phyloP scores from a whole-genome alignment of 1,140 invertebrate genomes.

The Condylostylus longicornis region DNA sequence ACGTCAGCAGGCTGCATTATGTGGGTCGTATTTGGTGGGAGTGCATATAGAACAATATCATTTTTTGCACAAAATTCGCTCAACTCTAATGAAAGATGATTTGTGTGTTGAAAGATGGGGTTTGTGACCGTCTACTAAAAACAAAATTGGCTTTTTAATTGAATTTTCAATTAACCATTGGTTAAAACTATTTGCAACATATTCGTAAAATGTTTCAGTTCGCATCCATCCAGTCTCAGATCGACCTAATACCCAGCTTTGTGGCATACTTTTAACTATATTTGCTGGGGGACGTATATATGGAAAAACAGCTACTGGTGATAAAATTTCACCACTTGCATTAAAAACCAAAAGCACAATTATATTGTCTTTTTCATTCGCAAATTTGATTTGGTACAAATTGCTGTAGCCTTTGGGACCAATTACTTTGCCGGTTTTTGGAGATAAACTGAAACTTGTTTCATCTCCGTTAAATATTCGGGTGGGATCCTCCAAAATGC shows the following conservation, averaged over 20 bases:
- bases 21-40: slow-evolving; percentile 32
- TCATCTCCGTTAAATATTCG: no score
- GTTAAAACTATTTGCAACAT: slow-evolving; percentile 26
- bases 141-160: slow-evolving; percentile 22
- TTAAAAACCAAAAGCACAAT: no score
- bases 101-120: no score
- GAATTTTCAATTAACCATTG: slow-evolving; percentile 19
- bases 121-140: slow-evolving; percentile 32
- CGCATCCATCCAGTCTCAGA: slow-evolving; percentile 31
- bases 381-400: no score
- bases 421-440: no score
- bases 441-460: no score
- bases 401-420: no score
- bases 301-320: no score
- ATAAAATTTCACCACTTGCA: no score
- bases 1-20: slow-evolving; percentile 33
- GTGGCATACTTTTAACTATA: slow-evolving; percentile 18
- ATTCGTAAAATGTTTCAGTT: slow-evolving; percentile 30
- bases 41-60: slow-evolving; percentile 28
- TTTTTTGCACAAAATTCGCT: slow-evolving; percentile 27
- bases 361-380: no score
- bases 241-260: slow-evolving; percentile 24
- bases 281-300: slow-evolving; percentile 14
- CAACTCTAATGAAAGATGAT: slow-evolving; percentile 20
- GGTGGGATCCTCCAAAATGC: no score